A percentile compares a stretch with the other conserved stretches of the same genome.
phyloP scores from a whole-genome alignment of 1,140 invertebrate species.

The Caerostris extrusa region DNA sequence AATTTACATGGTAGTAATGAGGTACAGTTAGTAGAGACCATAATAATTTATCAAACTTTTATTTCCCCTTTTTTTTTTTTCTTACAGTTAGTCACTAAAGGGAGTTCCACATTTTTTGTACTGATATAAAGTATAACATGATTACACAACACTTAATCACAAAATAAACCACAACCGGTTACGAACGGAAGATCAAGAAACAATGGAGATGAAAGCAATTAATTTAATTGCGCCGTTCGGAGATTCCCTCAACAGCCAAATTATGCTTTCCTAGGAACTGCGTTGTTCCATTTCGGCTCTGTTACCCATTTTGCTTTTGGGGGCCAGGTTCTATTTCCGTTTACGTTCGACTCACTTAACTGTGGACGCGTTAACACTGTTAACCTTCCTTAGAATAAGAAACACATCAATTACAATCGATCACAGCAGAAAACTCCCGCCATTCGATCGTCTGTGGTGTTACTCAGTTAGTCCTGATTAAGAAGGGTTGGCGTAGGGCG shows the following conservation, averaged over 20 bases:
- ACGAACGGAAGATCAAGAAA: background rate
- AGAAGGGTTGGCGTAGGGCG: background rate
- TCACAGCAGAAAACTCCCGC: background rate
- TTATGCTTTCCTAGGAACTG: background rate
- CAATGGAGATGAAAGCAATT: slow-evolving; percentile 14
- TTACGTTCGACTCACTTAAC: slow-evolving; percentile 50
- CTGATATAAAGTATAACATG: background rate
- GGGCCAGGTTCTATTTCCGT: slow-evolving; percentile 41
- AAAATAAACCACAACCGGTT: background rate
- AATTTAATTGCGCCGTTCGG: slow-evolving; percentile 2
- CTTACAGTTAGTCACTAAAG: background rate
- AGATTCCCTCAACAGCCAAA: background rate
- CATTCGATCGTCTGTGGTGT: background rate
- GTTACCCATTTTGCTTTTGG: background rate
- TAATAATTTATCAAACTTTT: background rate
- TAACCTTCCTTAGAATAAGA: slow-evolving; percentile 48
- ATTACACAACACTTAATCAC: background rate
- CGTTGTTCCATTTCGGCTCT: background rate
- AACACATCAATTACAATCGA: slow-evolving; percentile 45
- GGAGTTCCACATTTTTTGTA: background rate
- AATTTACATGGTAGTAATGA: no score
- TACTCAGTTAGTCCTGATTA: slow-evolving; percentile 9
- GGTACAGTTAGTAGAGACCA: no score
- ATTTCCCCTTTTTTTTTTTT: background rate
- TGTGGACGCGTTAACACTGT: slow-evolving; percentile 38